Base-by-base conservation (phyloP, 1,140 invertebrate genomes). In the Daktulosphaira vitifoliae region DNA sequence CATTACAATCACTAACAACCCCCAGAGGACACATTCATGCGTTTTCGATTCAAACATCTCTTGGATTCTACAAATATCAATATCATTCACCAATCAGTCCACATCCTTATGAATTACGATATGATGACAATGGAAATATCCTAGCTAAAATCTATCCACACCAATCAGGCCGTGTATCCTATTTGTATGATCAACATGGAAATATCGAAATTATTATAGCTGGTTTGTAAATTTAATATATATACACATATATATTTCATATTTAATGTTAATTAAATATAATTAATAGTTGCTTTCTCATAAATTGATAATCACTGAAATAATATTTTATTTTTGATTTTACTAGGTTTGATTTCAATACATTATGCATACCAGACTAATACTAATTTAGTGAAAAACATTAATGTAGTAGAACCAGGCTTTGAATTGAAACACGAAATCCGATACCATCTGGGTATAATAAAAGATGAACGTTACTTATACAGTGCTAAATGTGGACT, bases 31-130 rank as follows among this genome's bases (percentile, higher is more conserved):
- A 93, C 68, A 92, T 92, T 51, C 93, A 97, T 71, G 85, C 88
- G 0, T 96, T 97, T 74, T 87, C 87, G 1, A 78, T 93, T 6
- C 90, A 96, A 75, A 92, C 91, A 0, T 92, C 91, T 0, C 77
- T 96, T 2, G 92, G 93, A 18, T 92, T 90, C 74, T 93, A 92
- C 74, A 92, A 92, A 72, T 90, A 94, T 71, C 87, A 90, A 71
- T 92, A 94, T 75, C 90, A 87, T 71, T 89, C 90, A 3, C 90
- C 91, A 2, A 89, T 92, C 80, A 90, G 88, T 70, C 80, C 88
- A 49, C 88, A 92, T 79, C 88, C 89, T 1, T 94, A 91, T 72
- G 88, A 92, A 73, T 87, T 94, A 46, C 78, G 92, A 1, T 94
- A 92, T 76, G 92, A 93, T 69, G 91, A 94, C 68, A 84, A 91